These are phyloP conservation scores for Troides helena DNA, from an alignment of 2,888 invertebrate species.

Conservation along the genomic window DNA sequence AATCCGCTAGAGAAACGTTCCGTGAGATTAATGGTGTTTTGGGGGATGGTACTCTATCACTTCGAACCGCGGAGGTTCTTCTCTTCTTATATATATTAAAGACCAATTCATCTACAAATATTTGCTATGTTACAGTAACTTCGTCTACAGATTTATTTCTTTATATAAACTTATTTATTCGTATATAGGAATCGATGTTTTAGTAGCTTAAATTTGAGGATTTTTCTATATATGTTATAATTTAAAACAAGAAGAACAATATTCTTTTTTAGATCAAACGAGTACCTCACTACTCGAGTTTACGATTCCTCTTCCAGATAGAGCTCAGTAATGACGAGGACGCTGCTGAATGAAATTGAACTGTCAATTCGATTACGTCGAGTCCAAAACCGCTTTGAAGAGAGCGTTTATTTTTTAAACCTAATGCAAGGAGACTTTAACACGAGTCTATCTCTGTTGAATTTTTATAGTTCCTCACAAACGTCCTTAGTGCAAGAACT, in stretches of 20 bases:
- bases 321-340: slow-evolving; percentile 44
- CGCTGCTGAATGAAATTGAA: slow-evolving; percentile 37
- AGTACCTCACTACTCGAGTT: slow-evolving; percentile 23
- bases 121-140: no score
- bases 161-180: no score
- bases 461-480: slow-evolving; percentile 25
- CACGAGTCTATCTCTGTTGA: slow-evolving; percentile 19
- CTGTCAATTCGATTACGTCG: slow-evolving; percentile 37
- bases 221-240: not conserved
- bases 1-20: no score
- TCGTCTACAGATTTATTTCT: no score
- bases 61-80: no score
- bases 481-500: slow-evolving; percentile 14
- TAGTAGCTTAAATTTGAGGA: no score
- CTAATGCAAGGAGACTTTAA: slow-evolving; percentile 10
- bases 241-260: not conserved
- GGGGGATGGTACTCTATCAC: no score
- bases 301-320: slow-evolving; percentile 37
- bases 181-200: no score
- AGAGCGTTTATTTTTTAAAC: slow-evolving; percentile 4
- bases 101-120: no score
- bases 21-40: no score
- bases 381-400: slow-evolving; percentile 33
- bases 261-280: not conserved
- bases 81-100: no score